These are phyloP conservation scores for Sitta carolinensis DNA, from an alignment of 2,797 vertebrate genomes.

Conservation along the genomic window DNA sequence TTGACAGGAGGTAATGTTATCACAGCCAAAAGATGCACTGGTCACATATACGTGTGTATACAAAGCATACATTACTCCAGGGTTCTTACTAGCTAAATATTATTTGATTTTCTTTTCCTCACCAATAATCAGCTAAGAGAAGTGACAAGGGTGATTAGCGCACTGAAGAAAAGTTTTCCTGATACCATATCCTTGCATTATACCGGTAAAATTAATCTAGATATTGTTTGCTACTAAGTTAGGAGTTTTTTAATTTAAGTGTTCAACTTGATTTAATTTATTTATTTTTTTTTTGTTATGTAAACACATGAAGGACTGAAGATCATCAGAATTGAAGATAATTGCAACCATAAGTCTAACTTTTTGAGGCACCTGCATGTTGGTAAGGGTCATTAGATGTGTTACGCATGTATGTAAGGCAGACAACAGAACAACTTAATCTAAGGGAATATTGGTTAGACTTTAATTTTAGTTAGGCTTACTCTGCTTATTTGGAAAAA, in stretches of 20 bases:
- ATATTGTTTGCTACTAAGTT: background rate
- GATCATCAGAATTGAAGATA: background rate
- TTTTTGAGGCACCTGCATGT: background rate
- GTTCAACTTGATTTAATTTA: background rate
- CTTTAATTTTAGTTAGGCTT: background rate
- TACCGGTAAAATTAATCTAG: background rate
- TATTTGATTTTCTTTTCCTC: background rate
- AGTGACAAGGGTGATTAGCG: background rate
- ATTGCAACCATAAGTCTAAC: background rate
- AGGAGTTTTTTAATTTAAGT: background rate
- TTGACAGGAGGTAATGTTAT: background rate
- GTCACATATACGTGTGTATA: background rate
- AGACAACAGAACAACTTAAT: background rate
- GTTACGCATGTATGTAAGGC: rapidly evolving
- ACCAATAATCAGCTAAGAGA: background rate
- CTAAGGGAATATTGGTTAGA: background rate
- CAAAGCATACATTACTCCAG: background rate
- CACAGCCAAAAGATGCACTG: background rate
- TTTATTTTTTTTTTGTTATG: background rate
- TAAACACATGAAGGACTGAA: background rate
- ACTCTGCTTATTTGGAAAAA: background rate
- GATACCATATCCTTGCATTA: background rate
- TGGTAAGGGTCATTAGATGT: background rate
- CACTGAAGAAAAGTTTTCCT: background rate
- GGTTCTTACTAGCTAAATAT: background rate